Percentiles rank a stretch among this genome's conserved stretches.
Evolutionary conservation across 2,888 invertebrate species (phyloP).

Genomic region (Macrophya alboannulata): DNA sequence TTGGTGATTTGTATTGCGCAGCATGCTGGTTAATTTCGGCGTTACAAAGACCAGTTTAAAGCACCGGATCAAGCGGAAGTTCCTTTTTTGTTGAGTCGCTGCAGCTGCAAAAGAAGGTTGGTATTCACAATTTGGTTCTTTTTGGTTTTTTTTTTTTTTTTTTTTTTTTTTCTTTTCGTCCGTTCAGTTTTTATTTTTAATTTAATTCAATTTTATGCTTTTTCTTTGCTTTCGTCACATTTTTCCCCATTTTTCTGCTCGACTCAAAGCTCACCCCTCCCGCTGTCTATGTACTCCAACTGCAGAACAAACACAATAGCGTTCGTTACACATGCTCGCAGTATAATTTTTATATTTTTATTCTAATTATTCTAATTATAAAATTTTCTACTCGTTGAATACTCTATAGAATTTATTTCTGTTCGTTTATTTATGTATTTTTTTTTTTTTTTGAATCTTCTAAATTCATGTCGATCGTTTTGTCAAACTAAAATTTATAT

Average conservation of each 20-base stretch:
- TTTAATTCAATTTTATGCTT: constrained; percentile 49
- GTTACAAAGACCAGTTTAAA: constrained; percentile 61
- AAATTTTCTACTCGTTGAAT: no score
- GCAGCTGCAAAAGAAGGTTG: constrained; percentile 78
- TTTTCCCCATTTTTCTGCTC: constrained; percentile 3
- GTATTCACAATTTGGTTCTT: constrained; percentile 30
- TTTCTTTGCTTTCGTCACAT: constrained; percentile 28
- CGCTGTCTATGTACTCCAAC: constrained; percentile 80
- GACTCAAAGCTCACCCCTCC: constrained; percentile 76
- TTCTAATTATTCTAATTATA: not conserved
- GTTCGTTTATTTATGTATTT: not conserved
- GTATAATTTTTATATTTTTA: not conserved
- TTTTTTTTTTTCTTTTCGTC: constrained; percentile 37
- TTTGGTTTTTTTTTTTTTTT: constrained; percentile 39
- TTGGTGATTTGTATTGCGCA: constrained; percentile 55
- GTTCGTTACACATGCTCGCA: constrained; percentile 14
- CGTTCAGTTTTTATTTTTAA: constrained; percentile 49
- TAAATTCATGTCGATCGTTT: not conserved
- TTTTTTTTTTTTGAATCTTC: not conserved
- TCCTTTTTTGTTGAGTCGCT: constrained; percentile 77
- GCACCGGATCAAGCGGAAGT: constrained; percentile 75
- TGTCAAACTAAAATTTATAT: not conserved
- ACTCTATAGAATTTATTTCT: no score
- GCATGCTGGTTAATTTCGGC: constrained; percentile 65
- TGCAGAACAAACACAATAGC: constrained; percentile 71